Evolutionary conservation across 2,888 invertebrate species (phyloP).

Genomic region (Chesias legatella): DNA sequence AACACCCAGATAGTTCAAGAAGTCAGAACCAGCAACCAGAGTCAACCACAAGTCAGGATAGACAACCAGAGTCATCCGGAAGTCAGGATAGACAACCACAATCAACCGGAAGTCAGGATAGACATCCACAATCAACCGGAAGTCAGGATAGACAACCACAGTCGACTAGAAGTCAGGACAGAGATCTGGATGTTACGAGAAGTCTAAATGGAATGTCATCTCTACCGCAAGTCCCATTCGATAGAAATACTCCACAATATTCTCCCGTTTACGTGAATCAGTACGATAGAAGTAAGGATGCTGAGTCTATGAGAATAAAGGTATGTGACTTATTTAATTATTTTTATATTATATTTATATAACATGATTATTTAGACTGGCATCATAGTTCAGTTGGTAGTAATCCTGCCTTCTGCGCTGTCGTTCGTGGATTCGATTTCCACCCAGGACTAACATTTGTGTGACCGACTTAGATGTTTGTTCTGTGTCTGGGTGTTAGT

Average conservation of each 20-base stretch:
- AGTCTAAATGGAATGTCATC: constrained; percentile 34
- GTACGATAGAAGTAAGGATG: constrained; percentile 67
- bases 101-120: neutral
- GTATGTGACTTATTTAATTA: constrained; percentile 38
- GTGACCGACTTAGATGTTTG: too few species aligned
- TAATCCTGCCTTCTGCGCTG: too few species aligned
- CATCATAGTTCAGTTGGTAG: too few species aligned
- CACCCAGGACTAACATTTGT: too few species aligned
- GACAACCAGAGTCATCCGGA: constrained; percentile 2
- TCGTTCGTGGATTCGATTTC: too few species aligned
- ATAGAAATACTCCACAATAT: constrained; percentile 61
- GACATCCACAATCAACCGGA: neutral
- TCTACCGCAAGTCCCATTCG: constrained; percentile 53
- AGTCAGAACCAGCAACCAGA: constrained; percentile 3
- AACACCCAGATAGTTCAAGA: constrained; percentile 1
- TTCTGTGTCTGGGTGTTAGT: too few species aligned
- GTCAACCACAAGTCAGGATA: constrained; percentile 7
- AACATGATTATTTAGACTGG: neutral
- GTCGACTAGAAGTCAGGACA: constrained; percentile 5
- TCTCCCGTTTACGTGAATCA: constrained; percentile 58
- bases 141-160: neutral
- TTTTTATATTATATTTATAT: neutral
- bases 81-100: constrained; percentile 1
- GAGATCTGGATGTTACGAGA: constrained; percentile 14
- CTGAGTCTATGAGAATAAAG: constrained; percentile 62